A percentile compares a stretch with the other conserved stretches of the same genome.
phyloP scores from a whole-genome alignment of 1,140 invertebrate genomes.

The Lordiphosa stackelbergi region DNA sequence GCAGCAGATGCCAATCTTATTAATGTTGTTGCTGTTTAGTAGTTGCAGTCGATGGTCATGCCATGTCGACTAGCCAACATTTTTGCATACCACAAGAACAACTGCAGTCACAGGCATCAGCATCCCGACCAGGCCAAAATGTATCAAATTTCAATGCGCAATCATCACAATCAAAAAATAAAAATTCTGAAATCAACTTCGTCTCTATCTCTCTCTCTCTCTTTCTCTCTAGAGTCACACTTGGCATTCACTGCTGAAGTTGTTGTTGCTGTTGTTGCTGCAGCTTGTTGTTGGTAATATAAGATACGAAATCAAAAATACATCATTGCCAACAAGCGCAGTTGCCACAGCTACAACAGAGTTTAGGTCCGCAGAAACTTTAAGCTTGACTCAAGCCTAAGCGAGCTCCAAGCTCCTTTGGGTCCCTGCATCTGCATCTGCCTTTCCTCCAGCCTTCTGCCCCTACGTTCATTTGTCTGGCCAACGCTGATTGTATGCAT shows the following conservation, averaged over 20 bases:
- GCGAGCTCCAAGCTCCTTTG: conserved; percentile 14
- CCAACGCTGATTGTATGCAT: conserved; percentile 69
- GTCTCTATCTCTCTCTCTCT: neutral
- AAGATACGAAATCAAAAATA: conserved; percentile 76
- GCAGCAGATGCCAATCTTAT: conserved; percentile 74
- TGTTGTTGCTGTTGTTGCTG: conserved; percentile 26
- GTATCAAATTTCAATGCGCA: conserved; percentile 76
- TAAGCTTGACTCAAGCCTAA: conserved; percentile 29
- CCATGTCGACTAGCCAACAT: conserved; percentile 73
- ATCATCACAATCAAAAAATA: conserved; percentile 75
- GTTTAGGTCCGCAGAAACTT: conserved; percentile 19
- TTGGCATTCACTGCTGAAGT: conserved; percentile 45
- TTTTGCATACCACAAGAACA: conserved; percentile 62
- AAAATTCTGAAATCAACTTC: conserved; percentile 73
- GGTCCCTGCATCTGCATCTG: conserved; percentile 39
- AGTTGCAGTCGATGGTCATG: conserved; percentile 59
- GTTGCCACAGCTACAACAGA: conserved; percentile 32
- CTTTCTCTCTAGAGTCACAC: conserved; percentile 35
- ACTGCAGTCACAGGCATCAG: conserved; percentile 6
- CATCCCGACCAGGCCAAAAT: conserved; percentile 45
- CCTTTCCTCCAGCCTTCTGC: conserved; percentile 25
- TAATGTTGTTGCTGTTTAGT: conserved; percentile 59
- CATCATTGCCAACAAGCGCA: conserved; percentile 73
- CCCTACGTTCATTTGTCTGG: conserved; percentile 16
- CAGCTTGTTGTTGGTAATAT: conserved; percentile 71